Conservation (phyloP, 2,113 vertebrate species). For the Pomatorhinus ruficollis region DNA sequence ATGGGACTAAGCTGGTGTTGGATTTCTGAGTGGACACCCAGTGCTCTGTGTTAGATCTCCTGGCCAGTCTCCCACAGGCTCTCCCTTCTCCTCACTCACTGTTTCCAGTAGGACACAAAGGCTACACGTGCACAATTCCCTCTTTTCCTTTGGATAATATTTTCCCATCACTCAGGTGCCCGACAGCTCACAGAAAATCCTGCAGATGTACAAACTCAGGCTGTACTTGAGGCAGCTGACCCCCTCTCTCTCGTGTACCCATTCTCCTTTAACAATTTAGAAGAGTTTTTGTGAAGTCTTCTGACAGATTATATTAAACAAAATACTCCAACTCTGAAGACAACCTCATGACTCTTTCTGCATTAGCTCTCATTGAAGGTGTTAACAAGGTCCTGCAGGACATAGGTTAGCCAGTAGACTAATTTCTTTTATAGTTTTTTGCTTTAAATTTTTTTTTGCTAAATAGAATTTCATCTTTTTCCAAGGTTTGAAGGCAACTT, state of each 20-base stretch:
- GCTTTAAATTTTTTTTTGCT: neutral
- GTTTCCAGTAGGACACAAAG: neutral
- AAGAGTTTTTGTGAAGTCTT: neutral
- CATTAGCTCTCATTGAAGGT: neutral
- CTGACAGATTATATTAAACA: neutral
- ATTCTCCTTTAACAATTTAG: neutral
- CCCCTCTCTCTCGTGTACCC: neutral
- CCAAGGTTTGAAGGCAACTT: neutral
- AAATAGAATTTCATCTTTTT: neutral
- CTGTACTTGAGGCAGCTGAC: neutral
- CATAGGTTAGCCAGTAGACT: neutral
- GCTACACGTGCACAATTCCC: neutral
- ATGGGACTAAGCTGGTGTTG: neutral
- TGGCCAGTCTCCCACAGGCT: neutral
- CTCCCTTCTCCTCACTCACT: neutral
- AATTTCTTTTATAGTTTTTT: neutral
- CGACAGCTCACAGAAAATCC: neutral
- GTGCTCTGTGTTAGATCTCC: accelerated
- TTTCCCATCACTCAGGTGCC: neutral
- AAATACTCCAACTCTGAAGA: neutral
- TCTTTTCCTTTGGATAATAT: neutral
- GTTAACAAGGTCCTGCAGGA: neutral
- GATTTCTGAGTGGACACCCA: neutral
- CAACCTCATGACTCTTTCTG: neutral
- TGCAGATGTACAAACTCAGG: neutral